These are phyloP conservation scores for Sylvia borin DNA, from an alignment of 2,797 vertebrate genomes.

Conservation along the genomic window DNA sequence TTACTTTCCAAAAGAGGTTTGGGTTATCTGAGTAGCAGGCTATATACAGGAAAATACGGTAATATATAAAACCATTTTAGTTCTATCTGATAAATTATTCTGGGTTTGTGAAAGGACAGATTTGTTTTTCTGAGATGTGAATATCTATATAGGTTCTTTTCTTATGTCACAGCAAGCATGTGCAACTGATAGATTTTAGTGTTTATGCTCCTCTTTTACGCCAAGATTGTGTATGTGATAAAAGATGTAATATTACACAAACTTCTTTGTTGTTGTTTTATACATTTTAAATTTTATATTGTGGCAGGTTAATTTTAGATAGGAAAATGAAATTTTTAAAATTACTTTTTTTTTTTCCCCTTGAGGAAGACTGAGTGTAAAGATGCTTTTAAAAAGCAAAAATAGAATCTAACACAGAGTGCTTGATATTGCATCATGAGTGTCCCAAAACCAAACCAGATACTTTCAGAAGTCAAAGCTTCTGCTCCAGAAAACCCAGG, in stretches of 20 bases:
- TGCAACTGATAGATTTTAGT: neutral
- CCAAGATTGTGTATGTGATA: neutral
- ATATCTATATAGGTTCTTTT: neutral
- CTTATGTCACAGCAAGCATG: neutral
- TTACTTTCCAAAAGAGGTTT: slow-evolving; percentile 18
- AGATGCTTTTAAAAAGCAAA: neutral
- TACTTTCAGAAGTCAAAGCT: neutral
- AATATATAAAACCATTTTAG: slow-evolving; percentile 15
- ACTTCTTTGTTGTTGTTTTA: neutral
- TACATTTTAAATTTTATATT: neutral
- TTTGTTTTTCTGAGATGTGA: slow-evolving; percentile 6
- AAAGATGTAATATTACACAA: neutral
- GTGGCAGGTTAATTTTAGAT: neutral
- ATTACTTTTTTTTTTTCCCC: neutral
- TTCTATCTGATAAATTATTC: slow-evolving; percentile 34
- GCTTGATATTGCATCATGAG: neutral
- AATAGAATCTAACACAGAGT: neutral
- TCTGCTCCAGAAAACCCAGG: neutral
- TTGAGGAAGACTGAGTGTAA: neutral
- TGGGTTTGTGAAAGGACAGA: neutral
- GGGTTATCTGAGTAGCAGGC: slow-evolving; percentile 12
- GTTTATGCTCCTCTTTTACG: neutral
- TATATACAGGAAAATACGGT: neutral
- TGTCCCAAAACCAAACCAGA: neutral
- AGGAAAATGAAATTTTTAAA: neutral